These are phyloP conservation scores for Protosalanx chinensis DNA, from an alignment of 2,797 vertebrate species.

Conservation along the genomic window DNA sequence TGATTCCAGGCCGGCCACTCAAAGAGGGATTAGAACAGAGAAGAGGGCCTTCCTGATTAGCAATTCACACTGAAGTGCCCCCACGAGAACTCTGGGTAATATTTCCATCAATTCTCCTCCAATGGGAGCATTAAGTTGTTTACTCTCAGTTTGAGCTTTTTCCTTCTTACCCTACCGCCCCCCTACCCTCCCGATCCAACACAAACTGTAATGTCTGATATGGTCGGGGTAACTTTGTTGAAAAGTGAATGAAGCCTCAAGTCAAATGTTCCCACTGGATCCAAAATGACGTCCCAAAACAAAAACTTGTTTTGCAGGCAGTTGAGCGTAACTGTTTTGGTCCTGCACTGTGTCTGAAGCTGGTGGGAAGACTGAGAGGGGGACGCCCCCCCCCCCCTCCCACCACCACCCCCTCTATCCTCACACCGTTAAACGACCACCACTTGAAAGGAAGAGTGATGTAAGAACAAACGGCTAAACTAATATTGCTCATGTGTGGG, in stretches of 20 bases:
- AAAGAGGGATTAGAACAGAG: conserved; percentile 93
- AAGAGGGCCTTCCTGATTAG: conserved; percentile 89
- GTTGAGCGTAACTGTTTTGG: conserved; percentile 48
- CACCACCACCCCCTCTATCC: conserved; percentile 2
- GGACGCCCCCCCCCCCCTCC: background rate
- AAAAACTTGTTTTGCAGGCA: conserved; percentile 38
- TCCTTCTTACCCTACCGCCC: conserved; percentile 12
- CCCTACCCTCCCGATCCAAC: background rate
- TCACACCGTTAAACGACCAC: conserved; percentile 53
- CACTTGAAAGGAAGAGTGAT: conserved; percentile 68
- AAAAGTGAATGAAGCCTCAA: conserved; percentile 10
- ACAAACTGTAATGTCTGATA: conserved; percentile 15
- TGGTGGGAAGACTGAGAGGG: conserved; percentile 31
- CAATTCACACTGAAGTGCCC: conserved; percentile 95
- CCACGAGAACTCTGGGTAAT: conserved; percentile 84
- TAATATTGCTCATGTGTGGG: conserved; percentile 64
- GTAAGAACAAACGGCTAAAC: conserved; percentile 61
- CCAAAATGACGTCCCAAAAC: conserved; percentile 33
- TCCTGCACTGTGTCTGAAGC: conserved; percentile 49
- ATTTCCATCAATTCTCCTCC: conserved; percentile 80
- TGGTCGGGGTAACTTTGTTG: conserved; percentile 32
- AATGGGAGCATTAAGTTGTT: conserved; percentile 53
- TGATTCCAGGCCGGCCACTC: conserved; percentile 90
- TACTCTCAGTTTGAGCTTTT: conserved; percentile 36
- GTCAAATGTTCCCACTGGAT: conserved; percentile 15